Conservation (phyloP, 2,888 invertebrate genomes). For the Ferdinandea cuprea region DNA sequence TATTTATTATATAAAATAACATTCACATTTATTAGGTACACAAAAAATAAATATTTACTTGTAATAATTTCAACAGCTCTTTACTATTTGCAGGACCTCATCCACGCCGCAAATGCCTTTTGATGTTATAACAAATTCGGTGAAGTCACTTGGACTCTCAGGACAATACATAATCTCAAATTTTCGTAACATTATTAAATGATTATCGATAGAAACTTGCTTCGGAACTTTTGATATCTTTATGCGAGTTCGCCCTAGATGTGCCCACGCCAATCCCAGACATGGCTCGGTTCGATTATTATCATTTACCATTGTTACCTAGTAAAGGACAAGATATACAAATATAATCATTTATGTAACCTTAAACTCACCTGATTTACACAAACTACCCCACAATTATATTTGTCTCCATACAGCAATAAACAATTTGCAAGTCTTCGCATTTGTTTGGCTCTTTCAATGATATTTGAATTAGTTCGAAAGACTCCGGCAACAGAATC, state of each 20-base stretch:
- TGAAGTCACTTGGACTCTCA: conserved; percentile 83
- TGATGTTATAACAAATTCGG: conserved; percentile 84
- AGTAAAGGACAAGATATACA: conserved; percentile 6
- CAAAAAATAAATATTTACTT: too few relatives aligned
- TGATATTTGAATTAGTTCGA: conserved; percentile 84
- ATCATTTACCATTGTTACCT: conserved; percentile 81
- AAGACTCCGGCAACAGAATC: conserved; percentile 91
- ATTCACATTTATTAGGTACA: too few relatives aligned
- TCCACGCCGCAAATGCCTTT: conserved; percentile 82
- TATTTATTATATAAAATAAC: too few relatives aligned
- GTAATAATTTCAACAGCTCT: neutral
- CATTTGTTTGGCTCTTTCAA: conserved; percentile 85
- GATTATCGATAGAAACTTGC: conserved; percentile 77
- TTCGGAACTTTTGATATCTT: conserved; percentile 82
- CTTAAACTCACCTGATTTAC: conserved; percentile 93
- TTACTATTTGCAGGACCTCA: conserved; percentile 19
- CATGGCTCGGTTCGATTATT: conserved; percentile 84
- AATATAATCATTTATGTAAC: neutral
- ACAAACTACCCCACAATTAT: conserved; percentile 86
- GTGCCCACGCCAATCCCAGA: conserved; percentile 87
- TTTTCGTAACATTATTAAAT: conserved; percentile 79
- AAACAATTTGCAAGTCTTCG: conserved; percentile 85
- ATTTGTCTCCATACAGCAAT: conserved; percentile 84
- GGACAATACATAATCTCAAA: conserved; percentile 86
- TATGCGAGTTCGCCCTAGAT: conserved; percentile 86